A percentile compares a stretch with the other conserved stretches of the same genome.
Conservation (phyloP, 2,888 invertebrate species). For the Hirtodrosophila confusa region DNA sequence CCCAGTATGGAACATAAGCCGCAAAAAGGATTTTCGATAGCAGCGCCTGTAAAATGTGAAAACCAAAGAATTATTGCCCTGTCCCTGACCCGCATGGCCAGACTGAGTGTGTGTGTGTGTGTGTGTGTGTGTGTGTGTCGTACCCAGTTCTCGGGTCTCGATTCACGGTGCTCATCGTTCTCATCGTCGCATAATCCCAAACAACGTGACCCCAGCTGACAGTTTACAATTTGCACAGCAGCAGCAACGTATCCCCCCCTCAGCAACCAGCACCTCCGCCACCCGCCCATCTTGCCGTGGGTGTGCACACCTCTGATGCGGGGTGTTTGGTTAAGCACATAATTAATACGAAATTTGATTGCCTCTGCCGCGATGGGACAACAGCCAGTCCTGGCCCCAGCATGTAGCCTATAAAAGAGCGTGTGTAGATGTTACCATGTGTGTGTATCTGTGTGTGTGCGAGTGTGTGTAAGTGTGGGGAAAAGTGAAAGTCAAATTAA, state of each 20-base stretch:
- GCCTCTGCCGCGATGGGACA: constrained; percentile 71
- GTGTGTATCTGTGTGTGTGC: constrained; percentile 1
- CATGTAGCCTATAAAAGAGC: constrained; percentile 22
- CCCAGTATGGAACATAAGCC: constrained; percentile 63
- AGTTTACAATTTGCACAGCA: constrained; percentile 65
- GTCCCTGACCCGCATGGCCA: constrained; percentile 71
- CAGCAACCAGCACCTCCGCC: not conserved
- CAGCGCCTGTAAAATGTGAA: constrained; percentile 57
- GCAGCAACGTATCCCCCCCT: not conserved
- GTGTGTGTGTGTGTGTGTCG: constrained; percentile 1
- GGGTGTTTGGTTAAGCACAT: constrained; percentile 77
- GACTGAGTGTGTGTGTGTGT: constrained; percentile 32
- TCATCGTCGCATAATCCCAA: constrained; percentile 58
- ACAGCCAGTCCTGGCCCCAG: constrained; percentile 11
- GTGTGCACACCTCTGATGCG: constrained; percentile 15
- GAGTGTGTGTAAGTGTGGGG: constrained; percentile 13
- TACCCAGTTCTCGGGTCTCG: constrained; percentile 18
- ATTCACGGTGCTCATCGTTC: constrained; percentile 32
- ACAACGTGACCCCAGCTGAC: constrained; percentile 57
- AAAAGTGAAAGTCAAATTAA: constrained; percentile 71
- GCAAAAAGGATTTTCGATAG: constrained; percentile 77
- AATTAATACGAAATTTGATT: constrained; percentile 77
- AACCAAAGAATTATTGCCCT: constrained; percentile 75
- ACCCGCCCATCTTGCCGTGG: not conserved
- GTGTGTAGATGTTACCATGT: not conserved